These are phyloP conservation scores for Sphaeramia orbicularis DNA, from an alignment of 2,797 vertebrate genomes.

Conservation along the genomic window DNA sequence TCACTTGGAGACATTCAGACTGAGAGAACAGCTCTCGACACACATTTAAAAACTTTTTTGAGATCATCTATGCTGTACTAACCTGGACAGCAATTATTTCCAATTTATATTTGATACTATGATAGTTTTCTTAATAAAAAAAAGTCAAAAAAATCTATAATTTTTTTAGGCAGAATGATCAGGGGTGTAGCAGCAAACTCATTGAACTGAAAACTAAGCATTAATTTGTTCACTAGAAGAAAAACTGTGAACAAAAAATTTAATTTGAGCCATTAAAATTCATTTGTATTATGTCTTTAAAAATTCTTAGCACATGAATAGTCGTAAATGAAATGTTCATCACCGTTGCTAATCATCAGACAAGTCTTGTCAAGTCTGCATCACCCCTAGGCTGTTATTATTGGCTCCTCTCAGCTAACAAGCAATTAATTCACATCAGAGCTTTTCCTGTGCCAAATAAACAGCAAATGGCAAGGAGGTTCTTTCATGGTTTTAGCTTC, in stretches of 20 bases:
- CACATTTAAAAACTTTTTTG: constrained; percentile 18
- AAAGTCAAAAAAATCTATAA: constrained; percentile 23
- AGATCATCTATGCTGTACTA: constrained; percentile 33
- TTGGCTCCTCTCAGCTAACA: constrained; percentile 66
- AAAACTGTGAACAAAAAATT: constrained; percentile 31
- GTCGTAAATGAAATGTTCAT: constrained; percentile 49
- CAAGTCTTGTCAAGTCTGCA: constrained; percentile 65
- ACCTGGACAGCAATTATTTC: constrained; percentile 36
- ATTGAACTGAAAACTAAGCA: constrained; percentile 28
- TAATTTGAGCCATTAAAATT: constrained; percentile 40
- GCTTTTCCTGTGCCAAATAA: constrained; percentile 57
- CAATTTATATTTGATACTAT: constrained; percentile 14
- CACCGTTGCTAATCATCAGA: constrained; percentile 59
- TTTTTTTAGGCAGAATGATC: constrained; percentile 19
- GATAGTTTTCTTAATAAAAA: constrained; percentile 35
- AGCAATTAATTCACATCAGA: constrained; percentile 76
- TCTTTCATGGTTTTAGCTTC: constrained; percentile 52
- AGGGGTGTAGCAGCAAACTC: constrained; percentile 13
- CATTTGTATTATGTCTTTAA: constrained; percentile 38
- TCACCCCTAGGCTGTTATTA: constrained; percentile 63
- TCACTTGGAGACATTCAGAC: background rate
- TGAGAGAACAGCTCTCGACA: constrained; percentile 26
- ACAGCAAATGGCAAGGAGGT: constrained; percentile 41
- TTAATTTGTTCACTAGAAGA: constrained; percentile 39
- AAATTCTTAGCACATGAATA: constrained; percentile 31